phyloP scores from a whole-genome alignment of 2,113 vertebrate species.

The Plotosus lineatus region DNA sequence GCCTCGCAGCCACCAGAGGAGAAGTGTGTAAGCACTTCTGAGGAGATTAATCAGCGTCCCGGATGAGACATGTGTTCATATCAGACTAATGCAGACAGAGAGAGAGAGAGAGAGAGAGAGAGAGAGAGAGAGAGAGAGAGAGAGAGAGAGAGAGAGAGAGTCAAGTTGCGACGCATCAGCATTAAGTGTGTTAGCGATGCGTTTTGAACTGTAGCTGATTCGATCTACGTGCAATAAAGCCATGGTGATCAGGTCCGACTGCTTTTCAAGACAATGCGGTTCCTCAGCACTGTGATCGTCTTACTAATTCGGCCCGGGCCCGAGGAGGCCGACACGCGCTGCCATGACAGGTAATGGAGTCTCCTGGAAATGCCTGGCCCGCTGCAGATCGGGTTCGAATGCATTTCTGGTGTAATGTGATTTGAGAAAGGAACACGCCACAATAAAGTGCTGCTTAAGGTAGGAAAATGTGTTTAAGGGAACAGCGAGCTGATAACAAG shows the following conservation, averaged over 20 bases:
- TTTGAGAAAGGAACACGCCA: conserved; percentile 76
- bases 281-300: conserved; percentile 65
- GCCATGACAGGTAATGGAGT: conserved; percentile 75
- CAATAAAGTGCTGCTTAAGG: conserved; percentile 81
- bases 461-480: conserved; percentile 70
- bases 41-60: background rate
- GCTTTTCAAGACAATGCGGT: conserved; percentile 66
- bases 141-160: conserved; percentile 58
- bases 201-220: conserved; percentile 71
- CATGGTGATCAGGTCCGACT: conserved; percentile 70
- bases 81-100: conserved; percentile 25
- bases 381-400: conserved; percentile 73
- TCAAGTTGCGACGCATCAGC: conserved; percentile 75
- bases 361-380: conserved; percentile 62
- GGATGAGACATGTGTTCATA: conserved; percentile 13
- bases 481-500: conserved; percentile 66
- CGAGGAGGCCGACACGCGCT: conserved; percentile 57
- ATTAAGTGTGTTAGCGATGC: conserved; percentile 70
- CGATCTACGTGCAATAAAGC: conserved; percentile 71
- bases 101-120: conserved; percentile 32
- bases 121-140: conserved; percentile 33
- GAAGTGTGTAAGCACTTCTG: conserved; percentile 4
- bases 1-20: background rate
- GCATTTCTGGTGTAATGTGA: conserved; percentile 75
- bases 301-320: conserved; percentile 69